Percentiles rank a stretch among this genome's conserved stretches.
Conservation (phyloP, 2,113 vertebrate species). For the Eudyptes chrysolophus region DNA sequence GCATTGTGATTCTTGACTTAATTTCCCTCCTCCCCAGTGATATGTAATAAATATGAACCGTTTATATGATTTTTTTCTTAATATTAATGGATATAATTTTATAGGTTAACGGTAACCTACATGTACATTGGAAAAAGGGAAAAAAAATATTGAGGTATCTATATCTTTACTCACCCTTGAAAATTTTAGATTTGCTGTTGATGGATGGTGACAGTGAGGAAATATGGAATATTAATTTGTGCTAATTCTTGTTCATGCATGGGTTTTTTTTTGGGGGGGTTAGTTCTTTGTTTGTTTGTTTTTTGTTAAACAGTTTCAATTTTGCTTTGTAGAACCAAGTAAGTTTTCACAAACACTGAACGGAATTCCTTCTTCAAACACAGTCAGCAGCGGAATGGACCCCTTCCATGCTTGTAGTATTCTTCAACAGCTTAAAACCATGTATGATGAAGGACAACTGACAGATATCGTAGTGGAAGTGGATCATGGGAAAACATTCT, state of each 20-base stretch:
- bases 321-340: conserved; percentile 83
- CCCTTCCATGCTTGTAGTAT: conserved; percentile 94
- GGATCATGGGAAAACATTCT: conserved; percentile 95
- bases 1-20: background rate
- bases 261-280: accelerated
- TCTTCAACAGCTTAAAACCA: conserved; percentile 95
- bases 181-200: background rate
- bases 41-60: background rate
- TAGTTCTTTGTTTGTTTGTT: background rate
- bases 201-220: background rate
- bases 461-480: conserved; percentile 98
- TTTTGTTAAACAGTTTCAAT: background rate
- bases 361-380: conserved; percentile 85
- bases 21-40: background rate
- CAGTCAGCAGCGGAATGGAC: conserved; percentile 87
- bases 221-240: background rate
- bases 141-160: background rate
- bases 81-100: background rate
- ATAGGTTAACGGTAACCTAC: background rate
- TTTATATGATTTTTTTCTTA: background rate
- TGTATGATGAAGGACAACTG: conserved; percentile 97
- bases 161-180: background rate
- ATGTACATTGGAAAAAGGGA: background rate
- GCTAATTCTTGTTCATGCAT: background rate
- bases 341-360: conserved; percentile 95